Conservation (phyloP, 2,113 vertebrate species). For the Recurvirostra avosetta region DNA sequence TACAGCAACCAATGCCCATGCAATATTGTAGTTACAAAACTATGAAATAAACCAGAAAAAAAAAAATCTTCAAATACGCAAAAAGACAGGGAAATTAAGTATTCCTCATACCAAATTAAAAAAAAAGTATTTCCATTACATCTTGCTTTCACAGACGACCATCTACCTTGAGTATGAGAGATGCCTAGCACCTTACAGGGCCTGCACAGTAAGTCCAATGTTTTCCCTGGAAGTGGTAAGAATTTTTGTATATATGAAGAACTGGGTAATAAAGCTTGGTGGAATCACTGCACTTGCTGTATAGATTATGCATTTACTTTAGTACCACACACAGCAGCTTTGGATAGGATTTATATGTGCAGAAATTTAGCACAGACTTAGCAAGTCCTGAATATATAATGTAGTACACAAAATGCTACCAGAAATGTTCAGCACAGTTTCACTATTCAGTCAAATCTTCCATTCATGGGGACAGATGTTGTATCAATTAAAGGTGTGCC, state of each 20-base stretch:
- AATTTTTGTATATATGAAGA: neutral
- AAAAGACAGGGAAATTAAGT: neutral
- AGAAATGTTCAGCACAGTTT: neutral
- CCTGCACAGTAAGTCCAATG: neutral
- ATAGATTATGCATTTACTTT: neutral
- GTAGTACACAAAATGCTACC: neutral
- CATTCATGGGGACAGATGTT: neutral
- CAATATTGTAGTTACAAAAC: neutral
- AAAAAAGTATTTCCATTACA: neutral
- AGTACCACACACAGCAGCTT: neutral
- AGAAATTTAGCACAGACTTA: neutral
- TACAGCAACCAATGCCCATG: neutral
- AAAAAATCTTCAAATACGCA: neutral
- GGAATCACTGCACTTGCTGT: neutral
- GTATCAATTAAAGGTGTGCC: neutral
- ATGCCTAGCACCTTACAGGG: neutral
- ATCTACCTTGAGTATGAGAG: rapidly evolving
- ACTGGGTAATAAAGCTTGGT: neutral
- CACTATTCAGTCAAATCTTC: neutral
- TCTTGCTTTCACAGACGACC: neutral
- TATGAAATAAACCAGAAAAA: neutral
- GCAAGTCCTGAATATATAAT: neutral
- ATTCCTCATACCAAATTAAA: neutral
- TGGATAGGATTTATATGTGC: neutral
- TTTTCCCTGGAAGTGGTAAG: neutral